phyloP scores from a whole-genome alignment of 2,888 invertebrate genomes.

The Plebejus anna region DNA sequence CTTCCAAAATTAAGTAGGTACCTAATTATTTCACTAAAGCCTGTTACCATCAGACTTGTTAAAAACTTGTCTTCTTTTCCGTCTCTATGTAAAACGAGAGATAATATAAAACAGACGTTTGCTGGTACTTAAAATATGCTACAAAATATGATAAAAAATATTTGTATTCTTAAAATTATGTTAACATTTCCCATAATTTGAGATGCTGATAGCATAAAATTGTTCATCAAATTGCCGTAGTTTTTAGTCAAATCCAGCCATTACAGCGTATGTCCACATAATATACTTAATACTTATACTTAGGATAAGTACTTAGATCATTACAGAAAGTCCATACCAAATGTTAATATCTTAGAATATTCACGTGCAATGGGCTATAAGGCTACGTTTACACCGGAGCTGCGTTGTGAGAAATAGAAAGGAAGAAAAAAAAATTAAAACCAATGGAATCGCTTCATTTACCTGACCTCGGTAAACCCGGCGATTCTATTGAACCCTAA shows the following conservation, averaged over 20 bases:
- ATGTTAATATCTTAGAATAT: slow-evolving; percentile 39
- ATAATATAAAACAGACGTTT: no score
- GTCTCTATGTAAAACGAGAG: no score
- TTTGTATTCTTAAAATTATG: no score
- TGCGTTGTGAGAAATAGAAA: not conserved
- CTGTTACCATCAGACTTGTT: no score
- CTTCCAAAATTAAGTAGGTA: no score
- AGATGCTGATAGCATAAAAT: not conserved
- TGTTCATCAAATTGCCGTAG: not conserved
- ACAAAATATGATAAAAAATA: no score
- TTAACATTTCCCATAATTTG: no score
- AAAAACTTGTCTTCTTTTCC: no score
- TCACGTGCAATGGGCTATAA: slow-evolving; percentile 33
- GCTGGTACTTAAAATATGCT: no score
- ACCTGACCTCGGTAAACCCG: not conserved
- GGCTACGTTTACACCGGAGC: not conserved
- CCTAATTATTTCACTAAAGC: no score
- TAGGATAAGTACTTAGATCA: slow-evolving; percentile 23
- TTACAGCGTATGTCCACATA: slow-evolving; percentile 17
- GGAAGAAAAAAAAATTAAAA: not conserved
- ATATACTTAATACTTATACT: not conserved
- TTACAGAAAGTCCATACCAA: slow-evolving; percentile 39
- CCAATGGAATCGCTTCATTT: no score
- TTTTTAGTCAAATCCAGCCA: not conserved
- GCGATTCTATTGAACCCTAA: not conserved